Conservation (phyloP, 2,797 vertebrate genomes). For the Thamnophis elegans region DNA sequence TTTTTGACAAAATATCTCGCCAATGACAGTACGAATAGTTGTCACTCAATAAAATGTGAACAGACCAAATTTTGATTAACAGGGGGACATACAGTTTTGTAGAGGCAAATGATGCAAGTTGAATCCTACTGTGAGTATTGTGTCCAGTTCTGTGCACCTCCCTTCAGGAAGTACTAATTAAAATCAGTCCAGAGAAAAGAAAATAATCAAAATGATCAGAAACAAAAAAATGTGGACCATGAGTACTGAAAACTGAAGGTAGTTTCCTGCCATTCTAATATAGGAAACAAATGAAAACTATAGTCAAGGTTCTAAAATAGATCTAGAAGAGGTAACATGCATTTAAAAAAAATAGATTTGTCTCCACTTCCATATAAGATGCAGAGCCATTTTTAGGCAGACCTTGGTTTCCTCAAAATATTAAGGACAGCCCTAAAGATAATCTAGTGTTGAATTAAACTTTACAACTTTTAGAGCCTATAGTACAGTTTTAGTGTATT, state of each 20-base stretch:
- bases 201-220: background rate
- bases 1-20: background rate
- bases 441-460: background rate
- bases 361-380: background rate
- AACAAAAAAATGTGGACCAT: background rate
- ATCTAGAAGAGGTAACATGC: background rate
- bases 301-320: background rate
- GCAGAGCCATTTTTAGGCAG: background rate
- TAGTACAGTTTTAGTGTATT: background rate
- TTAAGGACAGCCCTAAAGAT: background rate
- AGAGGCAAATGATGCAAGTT: background rate
- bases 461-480: background rate
- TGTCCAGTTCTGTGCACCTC: background rate
- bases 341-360: background rate
- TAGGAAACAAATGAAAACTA: background rate
- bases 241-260: background rate
- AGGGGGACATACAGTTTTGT: background rate
- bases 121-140: background rate
- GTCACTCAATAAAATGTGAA: background rate
- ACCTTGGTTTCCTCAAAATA: background rate
- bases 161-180: background rate
- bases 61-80: background rate
- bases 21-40: background rate
- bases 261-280: background rate
- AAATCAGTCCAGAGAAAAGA: background rate